Base-by-base conservation (phyloP, 2,888 invertebrate species). In the Lypha dubia region DNA sequence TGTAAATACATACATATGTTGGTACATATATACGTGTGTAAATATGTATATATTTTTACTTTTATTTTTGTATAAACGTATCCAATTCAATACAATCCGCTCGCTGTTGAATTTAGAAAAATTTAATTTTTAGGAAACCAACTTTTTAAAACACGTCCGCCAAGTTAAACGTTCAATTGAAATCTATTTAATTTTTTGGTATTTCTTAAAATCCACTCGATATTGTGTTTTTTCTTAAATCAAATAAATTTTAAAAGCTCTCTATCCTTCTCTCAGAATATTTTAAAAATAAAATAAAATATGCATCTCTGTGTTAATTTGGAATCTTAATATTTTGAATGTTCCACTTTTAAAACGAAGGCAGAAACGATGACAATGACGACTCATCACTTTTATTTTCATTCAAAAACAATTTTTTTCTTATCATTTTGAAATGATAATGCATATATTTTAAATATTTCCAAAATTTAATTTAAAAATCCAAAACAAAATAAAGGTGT, bases 101-200 rank as follows among this genome's bases (percentile, higher is more conserved):
- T 84, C 49, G 77, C 77, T 77, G 84, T 70, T 84, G 70, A 70
- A 62, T 73, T 73, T n/a, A 74, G 24, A 70, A 32, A 58, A 60
- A 75, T n/a, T 38, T 49, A 17, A 17, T 44, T 32, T 46, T 53
- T 24, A 28, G n/a, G 28, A 77, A 68, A 49, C 49, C 46, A 8
- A 60, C 35, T 84, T 79, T 79, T 71, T 11, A 67, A 75, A 71
- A 81, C 81, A 84, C 84, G 74, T 81, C 84, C 81, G 81, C 80
- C 81, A 77, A 68, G 81, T 76, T 83, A 83, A 85, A 83, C 79
- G 79, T 79, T 83, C 79, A 79, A 75, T 83, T 68, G 63, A 79
- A 63, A 71, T 76, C 83, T 85, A 79, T 83, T 79, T 56, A 67
- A 67, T 51, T 70, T 60, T 65, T 1, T 32, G 49, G 35, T 71